Conservation (phyloP, 1,140 invertebrate species). For the Sinella curviseta region DNA sequence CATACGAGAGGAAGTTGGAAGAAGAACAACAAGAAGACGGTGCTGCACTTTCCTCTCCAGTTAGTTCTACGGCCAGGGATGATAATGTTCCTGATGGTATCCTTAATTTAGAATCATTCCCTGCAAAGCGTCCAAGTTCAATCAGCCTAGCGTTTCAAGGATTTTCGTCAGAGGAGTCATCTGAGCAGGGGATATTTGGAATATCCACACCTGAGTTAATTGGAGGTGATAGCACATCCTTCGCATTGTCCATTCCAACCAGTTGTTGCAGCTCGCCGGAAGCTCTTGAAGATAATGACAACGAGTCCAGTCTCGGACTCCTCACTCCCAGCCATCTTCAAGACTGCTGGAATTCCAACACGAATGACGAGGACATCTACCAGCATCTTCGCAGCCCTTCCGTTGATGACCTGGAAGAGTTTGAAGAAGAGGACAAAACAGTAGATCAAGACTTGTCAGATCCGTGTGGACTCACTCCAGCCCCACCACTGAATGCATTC, state of each 20-base stretch:
- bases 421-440: slow-evolving; percentile 35
- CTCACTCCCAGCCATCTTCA: slow-evolving; percentile 33
- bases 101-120: slow-evolving; percentile 12
- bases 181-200: slow-evolving; percentile 32
- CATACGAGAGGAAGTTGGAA: neutral
- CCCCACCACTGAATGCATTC: neutral
- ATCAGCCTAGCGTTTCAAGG: neutral
- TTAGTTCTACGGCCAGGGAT: neutral
- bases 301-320: slow-evolving; percentile 35
- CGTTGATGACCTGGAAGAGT: slow-evolving; percentile 33
- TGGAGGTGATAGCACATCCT: slow-evolving; percentile 28
- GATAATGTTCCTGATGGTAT: neutral
- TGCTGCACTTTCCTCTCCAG: neutral
- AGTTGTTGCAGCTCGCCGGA: slow-evolving; percentile 36
- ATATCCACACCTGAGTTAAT: slow-evolving; percentile 30
- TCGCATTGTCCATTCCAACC: slow-evolving; percentile 31
- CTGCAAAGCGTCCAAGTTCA: slow-evolving; percentile 27
- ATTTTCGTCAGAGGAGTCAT: slow-evolving; percentile 28
- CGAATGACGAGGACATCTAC: slow-evolving; percentile 35
- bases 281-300: slow-evolving; percentile 23
- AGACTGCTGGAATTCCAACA: slow-evolving; percentile 33
- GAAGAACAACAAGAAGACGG: neutral
- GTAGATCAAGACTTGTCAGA: slow-evolving; percentile 23
- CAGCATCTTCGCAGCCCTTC: slow-evolving; percentile 32
- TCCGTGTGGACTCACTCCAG: too few species aligned